Base-by-base conservation (phyloP, 2,113 vertebrate genomes). In the Apteryx owenii region DNA sequence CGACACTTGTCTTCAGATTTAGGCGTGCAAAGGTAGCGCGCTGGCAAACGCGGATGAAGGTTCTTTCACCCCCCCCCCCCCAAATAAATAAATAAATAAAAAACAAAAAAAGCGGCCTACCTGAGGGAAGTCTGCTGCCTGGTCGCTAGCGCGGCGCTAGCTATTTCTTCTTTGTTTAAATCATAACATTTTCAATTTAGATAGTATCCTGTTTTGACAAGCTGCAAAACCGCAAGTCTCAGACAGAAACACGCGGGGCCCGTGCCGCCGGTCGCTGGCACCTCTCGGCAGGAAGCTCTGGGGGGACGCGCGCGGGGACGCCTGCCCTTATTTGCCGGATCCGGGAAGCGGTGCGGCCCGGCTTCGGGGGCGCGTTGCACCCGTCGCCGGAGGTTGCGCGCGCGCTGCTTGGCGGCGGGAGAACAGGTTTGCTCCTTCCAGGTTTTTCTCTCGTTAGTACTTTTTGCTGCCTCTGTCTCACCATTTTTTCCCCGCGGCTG, bases 191-290 rank as follows among this genome's bases (percentile, higher is more conserved):
- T 97, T 88, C 72, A 93, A 98, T 97, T 96, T 97, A 98, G 98
- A 98, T 98, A 97, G 97, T 97, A 98, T 99, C 98, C 98, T 99
- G 99, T 98, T 99, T 98, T 99, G 99, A 99, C 98, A 98, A 98
- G 98, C 98, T 98, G 94, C 97, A 97, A 98, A 98, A 98, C 98
- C 99, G 98, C 99, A 98, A 96, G 97, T 98, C 97, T 95, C 98
- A 88, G 95, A 95, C 36, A 38, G 94, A 97, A 95, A 95, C 94
- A 85, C 96, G 89, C 0, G 13, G 87, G 95, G 97, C 96, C 92
- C 78, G 71, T 98, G 97, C 98, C 95, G 88, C 64, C 97, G 93
- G 85, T 85, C 33, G 48, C 79, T 96, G 97, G 96, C 95, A 97
- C 96, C 96, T 98, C 97, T 95, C 97, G 96, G 97, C 98, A 98